Evolutionary conservation across 2,113 vertebrate species (phyloP).

Genomic region (Antennarius striatus): DNA sequence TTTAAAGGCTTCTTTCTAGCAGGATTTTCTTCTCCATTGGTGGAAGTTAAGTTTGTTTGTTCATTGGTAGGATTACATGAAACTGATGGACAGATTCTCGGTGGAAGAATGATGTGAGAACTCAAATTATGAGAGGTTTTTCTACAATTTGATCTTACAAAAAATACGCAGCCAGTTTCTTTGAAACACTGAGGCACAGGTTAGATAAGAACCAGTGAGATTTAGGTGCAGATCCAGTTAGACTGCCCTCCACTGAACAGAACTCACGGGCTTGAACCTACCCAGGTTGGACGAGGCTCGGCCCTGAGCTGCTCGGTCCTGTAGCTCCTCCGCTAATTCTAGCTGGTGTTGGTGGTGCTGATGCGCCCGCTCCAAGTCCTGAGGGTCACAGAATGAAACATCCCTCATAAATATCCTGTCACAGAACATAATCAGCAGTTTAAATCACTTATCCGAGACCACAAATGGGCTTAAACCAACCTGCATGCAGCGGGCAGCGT

Average conservation of each 20-base stretch:
- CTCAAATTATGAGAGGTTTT: no score
- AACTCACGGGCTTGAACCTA: slow-evolving; percentile 50
- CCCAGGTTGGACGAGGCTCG: slow-evolving; percentile 95
- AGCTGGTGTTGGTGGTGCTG: slow-evolving; percentile 94
- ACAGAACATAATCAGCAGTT: not conserved
- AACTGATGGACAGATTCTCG: no score
- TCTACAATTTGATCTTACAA: no score
- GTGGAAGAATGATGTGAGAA: no score
- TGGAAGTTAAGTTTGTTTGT: not conserved
- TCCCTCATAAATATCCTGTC: no score
- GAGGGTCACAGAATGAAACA: not conserved
- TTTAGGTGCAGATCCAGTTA: no score
- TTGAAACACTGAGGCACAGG: no score
- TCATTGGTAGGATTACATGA: no score
- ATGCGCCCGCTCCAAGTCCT: slow-evolving; percentile 91
- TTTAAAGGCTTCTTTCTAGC: not conserved
- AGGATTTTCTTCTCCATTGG: slow-evolving; percentile 16
- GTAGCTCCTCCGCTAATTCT: slow-evolving; percentile 87
- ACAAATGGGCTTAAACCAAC: slow-evolving; percentile 26
- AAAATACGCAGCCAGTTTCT: no score
- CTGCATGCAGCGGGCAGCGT: slow-evolving; percentile 95
- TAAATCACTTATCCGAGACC: no score
- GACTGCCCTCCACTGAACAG: no score
- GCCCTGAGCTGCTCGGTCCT: slow-evolving; percentile 91
- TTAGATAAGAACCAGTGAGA: no score